These are phyloP conservation scores for Chlorops oryzae DNA, from an alignment of 1,140 invertebrate genomes.

Conservation along the genomic window DNA sequence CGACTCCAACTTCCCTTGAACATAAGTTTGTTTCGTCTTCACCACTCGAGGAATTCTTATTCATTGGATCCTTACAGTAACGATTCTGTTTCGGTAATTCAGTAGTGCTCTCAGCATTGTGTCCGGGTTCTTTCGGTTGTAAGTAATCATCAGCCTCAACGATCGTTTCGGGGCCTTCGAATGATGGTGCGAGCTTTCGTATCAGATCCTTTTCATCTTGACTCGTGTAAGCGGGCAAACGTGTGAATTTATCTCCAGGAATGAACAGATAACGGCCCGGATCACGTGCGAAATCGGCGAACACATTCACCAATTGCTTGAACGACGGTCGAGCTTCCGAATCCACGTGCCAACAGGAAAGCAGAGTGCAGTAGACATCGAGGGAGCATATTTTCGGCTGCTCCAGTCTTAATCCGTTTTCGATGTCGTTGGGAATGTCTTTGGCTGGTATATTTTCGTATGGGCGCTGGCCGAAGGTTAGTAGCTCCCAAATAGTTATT, in stretches of 20 bases:
- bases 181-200: slow-evolving; percentile 61
- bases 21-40: slow-evolving; percentile 45
- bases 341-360: slow-evolving; percentile 96
- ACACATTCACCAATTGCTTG: slow-evolving; percentile 86
- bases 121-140: slow-evolving; percentile 64
- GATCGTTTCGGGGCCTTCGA: slow-evolving; percentile 50
- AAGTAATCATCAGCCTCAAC: slow-evolving; percentile 89
- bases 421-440: slow-evolving; percentile 86
- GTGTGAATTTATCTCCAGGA: slow-evolving; percentile 85
- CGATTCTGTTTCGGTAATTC: slow-evolving; percentile 43
- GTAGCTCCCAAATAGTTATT: slow-evolving; percentile 94
- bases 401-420: slow-evolving; percentile 86
- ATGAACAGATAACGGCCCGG: slow-evolving; percentile 93
- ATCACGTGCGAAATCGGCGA: slow-evolving; percentile 93
- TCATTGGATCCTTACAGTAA: slow-evolving; percentile 56
- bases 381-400: slow-evolving; percentile 90
- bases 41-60: slow-evolving; percentile 34
- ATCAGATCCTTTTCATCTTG: slow-evolving; percentile 87
- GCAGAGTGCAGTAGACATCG: slow-evolving; percentile 94
- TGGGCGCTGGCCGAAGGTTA: slow-evolving; percentile 90
- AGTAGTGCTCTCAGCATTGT: slow-evolving; percentile 33
- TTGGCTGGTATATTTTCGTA: slow-evolving; percentile 86
- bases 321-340: slow-evolving; percentile 93
- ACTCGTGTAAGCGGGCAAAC: slow-evolving; percentile 77
- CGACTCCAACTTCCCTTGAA: slow-evolving; percentile 51